Percentiles rank a stretch among this genome's conserved stretches.
Evolutionary conservation across 1,140 invertebrate genomes (phyloP).

Genomic region (Anastrepha ludens): DNA sequence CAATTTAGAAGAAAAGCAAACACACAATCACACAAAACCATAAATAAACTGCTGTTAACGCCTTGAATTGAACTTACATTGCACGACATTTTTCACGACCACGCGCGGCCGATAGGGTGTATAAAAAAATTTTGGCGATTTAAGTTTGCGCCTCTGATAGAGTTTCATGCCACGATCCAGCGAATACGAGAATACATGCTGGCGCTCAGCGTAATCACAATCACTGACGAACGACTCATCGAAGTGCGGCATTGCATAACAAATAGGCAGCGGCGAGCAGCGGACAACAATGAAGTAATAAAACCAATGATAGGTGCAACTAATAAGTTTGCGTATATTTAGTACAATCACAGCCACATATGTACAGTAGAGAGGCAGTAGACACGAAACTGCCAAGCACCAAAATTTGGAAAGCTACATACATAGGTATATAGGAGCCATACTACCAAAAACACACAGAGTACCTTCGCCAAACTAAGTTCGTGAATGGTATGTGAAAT

Average conservation of each 20-base stretch:
- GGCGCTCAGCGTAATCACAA: slow-evolving; percentile 67
- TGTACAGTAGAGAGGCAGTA: background rate
- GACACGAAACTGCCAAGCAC: background rate
- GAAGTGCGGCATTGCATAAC: slow-evolving; percentile 72
- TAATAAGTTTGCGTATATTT: background rate
- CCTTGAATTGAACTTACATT: slow-evolving; percentile 63
- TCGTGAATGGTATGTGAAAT: background rate
- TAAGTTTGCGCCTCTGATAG: slow-evolving; percentile 68
- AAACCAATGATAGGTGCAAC: background rate
- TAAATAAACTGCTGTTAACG: background rate
- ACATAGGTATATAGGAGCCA: background rate
- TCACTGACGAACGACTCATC: slow-evolving; percentile 71
- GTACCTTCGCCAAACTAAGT: background rate
- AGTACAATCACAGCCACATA: background rate
- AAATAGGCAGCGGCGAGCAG: background rate
- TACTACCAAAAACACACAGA: background rate
- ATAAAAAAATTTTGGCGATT: slow-evolving; percentile 64
- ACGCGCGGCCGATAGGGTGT: slow-evolving; percentile 57
- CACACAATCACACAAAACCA: background rate
- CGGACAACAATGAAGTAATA: background rate
- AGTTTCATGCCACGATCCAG: slow-evolving; percentile 67
- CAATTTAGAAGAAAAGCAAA: background rate
- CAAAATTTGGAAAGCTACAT: slow-evolving; percentile 12
- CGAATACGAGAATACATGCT: slow-evolving; percentile 68
- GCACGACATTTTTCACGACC: slow-evolving; percentile 65